Conservation (phyloP, 2,797 vertebrate species). For the Aythya fuligula region DNA sequence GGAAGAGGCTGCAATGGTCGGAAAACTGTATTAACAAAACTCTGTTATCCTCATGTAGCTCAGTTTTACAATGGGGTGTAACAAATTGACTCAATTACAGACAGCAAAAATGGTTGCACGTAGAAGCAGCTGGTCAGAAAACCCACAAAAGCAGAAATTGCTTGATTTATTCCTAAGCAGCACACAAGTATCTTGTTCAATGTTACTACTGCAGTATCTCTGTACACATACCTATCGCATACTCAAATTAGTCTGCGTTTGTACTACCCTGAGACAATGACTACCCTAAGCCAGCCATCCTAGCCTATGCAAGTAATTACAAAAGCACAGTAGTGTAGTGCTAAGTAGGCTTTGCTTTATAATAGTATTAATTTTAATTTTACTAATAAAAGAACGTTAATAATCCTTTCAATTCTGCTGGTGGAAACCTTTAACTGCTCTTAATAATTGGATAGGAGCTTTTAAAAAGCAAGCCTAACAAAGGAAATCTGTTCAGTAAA, state of each 20-base stretch:
- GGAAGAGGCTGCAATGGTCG: neutral
- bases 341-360: neutral
- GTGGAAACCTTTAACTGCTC: neutral
- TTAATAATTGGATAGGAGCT: neutral
- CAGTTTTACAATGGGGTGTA: neutral
- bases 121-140: neutral
- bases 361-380: neutral
- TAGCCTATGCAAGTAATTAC: neutral
- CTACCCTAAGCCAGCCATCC: neutral
- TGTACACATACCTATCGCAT: neutral
- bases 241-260: neutral
- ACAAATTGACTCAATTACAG: neutral
- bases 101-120: neutral
- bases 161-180: neutral
- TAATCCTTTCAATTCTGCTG: neutral
- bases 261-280: neutral
- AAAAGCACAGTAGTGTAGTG: neutral
- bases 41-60: neutral
- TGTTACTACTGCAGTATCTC: neutral
- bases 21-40: neutral
- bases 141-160: neutral
- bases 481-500: neutral
- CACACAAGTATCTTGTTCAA: neutral
- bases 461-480: neutral
- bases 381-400: slow-evolving; percentile 11